Conservation (phyloP, 1,140 invertebrate species). For the Medauroidea extradentata region DNA sequence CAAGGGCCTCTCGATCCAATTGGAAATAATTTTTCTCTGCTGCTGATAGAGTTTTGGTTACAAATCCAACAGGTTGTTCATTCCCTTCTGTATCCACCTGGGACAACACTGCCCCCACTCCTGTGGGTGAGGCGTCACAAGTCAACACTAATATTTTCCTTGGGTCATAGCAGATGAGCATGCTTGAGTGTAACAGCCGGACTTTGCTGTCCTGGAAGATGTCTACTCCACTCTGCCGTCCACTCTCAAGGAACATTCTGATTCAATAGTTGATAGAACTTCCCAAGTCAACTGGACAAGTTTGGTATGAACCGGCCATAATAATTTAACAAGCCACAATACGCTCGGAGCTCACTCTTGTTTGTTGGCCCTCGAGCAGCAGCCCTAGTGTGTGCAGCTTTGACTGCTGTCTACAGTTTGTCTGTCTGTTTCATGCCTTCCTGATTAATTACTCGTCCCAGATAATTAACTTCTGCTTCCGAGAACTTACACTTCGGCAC, state of each 20-base stretch:
- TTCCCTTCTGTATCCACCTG: too few relatives aligned
- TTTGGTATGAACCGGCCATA: not conserved
- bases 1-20: conserved; percentile 47
- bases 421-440: not conserved
- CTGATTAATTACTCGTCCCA: not conserved
- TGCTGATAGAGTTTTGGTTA: conserved; percentile 30
- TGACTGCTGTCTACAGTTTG: not conserved
- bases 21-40: conserved; percentile 46
- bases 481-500: too few relatives aligned
- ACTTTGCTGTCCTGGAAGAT: not conserved
- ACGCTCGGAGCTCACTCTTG: not conserved
- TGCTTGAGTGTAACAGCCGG: not conserved
- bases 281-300: not conserved
- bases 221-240: not conserved
- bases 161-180: conserved; percentile 10
- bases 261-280: not conserved
- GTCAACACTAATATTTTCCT: conserved; percentile 8
- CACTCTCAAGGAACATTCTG: not conserved
- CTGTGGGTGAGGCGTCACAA: too few relatives aligned
- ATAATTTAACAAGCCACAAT: not conserved
- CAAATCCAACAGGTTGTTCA: conserved; percentile 35
- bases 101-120: too few relatives aligned
- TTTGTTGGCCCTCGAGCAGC: not conserved
- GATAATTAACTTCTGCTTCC: too few relatives aligned
- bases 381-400: too few relatives aligned